These are phyloP conservation scores for Parasteatoda lunata DNA, from an alignment of 2,888 invertebrate species.

Conservation along the genomic window DNA sequence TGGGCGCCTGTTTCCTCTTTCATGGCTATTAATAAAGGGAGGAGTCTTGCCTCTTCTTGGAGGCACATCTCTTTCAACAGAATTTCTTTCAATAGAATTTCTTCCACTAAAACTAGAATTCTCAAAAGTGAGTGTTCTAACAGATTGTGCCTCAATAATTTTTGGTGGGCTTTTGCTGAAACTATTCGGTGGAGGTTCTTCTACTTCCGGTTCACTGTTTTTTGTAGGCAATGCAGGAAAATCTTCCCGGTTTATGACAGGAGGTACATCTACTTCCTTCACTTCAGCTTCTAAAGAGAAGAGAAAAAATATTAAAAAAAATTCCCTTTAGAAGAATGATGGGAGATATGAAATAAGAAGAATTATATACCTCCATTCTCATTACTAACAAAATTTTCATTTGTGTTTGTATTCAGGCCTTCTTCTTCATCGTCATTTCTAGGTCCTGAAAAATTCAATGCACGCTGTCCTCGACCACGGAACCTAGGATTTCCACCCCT, in stretches of 20 bases:
- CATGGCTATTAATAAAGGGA: slow-evolving; percentile 21
- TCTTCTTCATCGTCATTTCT: not conserved
- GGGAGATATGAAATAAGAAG: not conserved
- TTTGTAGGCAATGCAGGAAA: slow-evolving; percentile 60
- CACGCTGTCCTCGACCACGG: slow-evolving; percentile 48
- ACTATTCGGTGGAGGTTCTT: slow-evolving; percentile 1
- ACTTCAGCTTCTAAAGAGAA: slow-evolving; percentile 1
- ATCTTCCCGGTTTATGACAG: slow-evolving; percentile 51
- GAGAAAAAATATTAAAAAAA: not conserved
- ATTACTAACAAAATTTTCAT: slow-evolving; percentile 3
- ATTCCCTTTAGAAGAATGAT: not conserved
- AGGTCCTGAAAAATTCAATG: not conserved
- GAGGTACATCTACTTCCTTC: not conserved
- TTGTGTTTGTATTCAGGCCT: slow-evolving; percentile 6
- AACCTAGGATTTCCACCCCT: slow-evolving; percentile 39
- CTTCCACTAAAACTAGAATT: slow-evolving; percentile 56
- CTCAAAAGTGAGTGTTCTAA: slow-evolving; percentile 69
- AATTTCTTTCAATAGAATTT: slow-evolving; percentile 33
- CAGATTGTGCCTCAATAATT: slow-evolving; percentile 32
- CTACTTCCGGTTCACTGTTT: slow-evolving; percentile 2
- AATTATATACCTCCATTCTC: slow-evolving; percentile 24
- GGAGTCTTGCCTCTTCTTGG: slow-evolving; percentile 32
- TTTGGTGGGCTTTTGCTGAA: slow-evolving; percentile 22
- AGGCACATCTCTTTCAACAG: slow-evolving; percentile 35
- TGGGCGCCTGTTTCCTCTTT: slow-evolving; percentile 26